These are phyloP conservation scores for Gortyna flavago DNA, from an alignment of 2,888 invertebrate species.

Conservation along the genomic window DNA sequence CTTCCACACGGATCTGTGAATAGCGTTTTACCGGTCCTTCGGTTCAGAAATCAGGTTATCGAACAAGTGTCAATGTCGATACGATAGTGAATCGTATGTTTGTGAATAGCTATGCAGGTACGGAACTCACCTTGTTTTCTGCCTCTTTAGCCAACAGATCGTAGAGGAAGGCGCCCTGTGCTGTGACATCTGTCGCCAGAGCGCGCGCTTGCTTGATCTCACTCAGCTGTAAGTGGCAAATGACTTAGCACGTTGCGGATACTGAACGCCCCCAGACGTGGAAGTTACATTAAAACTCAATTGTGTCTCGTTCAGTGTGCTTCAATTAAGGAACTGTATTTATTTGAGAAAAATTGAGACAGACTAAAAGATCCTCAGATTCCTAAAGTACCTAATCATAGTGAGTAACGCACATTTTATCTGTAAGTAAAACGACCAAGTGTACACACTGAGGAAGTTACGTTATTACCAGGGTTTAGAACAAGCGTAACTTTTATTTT, in stretches of 20 bases:
- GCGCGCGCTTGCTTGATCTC: constrained; percentile 96
- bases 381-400: too few relatives aligned
- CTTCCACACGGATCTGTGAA: too few relatives aligned
- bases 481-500: neutral
- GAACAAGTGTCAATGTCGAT: too few relatives aligned
- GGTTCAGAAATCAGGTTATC: too few relatives aligned
- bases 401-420: neutral
- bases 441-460: neutral
- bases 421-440: neutral
- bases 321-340: neutral
- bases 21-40: too few relatives aligned
- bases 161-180: constrained; percentile 96
- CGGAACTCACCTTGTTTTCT: constrained; percentile 92
- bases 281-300: neutral
- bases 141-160: constrained; percentile 97
- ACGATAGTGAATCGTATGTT: too few relatives aligned
- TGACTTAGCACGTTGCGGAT: neutral
- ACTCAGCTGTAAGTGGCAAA: constrained; percentile 89
- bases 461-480: neutral
- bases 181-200: constrained; percentile 97
- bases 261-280: neutral
- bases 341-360: neutral
- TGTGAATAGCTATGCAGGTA: too few relatives aligned
- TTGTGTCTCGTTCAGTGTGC: neutral
- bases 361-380: neutral